Conservation (phyloP, 2,888 invertebrate species). For the Argyra leucocephala region DNA sequence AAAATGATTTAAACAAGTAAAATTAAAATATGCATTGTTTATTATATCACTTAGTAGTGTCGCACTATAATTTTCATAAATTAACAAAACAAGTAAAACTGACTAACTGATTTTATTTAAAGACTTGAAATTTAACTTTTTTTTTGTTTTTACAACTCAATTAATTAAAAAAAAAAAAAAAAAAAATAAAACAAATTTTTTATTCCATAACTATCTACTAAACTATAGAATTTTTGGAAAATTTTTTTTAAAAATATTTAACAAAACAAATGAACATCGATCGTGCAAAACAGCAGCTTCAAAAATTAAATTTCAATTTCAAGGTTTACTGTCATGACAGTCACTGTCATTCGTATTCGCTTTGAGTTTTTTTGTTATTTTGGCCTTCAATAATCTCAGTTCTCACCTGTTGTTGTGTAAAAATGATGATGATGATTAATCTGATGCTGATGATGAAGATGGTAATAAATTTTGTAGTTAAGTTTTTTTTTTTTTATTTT, state of each 20-base stretch:
- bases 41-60: not conserved
- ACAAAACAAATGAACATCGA: too few species aligned
- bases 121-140: not conserved
- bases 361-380: not conserved
- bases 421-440: not conserved
- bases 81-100: not conserved
- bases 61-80: not conserved
- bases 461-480: not conserved
- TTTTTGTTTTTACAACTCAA: not conserved
- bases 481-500: not conserved
- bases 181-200: not conserved
- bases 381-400: not conserved
- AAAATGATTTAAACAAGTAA: not conserved
- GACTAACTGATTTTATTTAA: too few species aligned
- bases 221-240: not conserved
- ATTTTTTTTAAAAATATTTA: not conserved
- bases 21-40: not conserved
- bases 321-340: slow-evolving; percentile 6
- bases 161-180: not conserved
- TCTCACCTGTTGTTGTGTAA: not conserved
- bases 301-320: not conserved
- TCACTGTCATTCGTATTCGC: not conserved
- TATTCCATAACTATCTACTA: not conserved
- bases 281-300: too few species aligned
- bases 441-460: not conserved